Percentiles rank a stretch among this genome's conserved stretches.
Conservation (phyloP, 2,888 invertebrate genomes). For the Caenorhabditis sp. region DNA sequence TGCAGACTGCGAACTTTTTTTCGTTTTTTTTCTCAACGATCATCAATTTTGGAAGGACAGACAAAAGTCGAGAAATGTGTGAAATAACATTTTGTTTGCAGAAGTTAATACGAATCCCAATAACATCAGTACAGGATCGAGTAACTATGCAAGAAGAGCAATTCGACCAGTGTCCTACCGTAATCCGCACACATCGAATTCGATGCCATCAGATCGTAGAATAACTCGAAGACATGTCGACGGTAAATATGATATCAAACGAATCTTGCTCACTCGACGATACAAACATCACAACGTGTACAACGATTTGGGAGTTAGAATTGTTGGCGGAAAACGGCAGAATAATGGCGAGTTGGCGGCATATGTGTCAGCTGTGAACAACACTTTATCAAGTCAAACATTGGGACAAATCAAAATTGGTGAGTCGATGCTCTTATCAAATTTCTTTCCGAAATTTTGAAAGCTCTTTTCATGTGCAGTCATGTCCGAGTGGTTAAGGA, state of each 20-base stretch:
- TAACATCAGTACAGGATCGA: slow-evolving; percentile 27
- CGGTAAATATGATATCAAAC: slow-evolving; percentile 72
- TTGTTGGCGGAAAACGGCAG: slow-evolving; percentile 76
- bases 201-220: slow-evolving; percentile 32
- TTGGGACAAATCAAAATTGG: slow-evolving; percentile 76
- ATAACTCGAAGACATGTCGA: slow-evolving; percentile 14
- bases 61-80: too few species aligned
- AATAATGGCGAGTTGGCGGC: slow-evolving; percentile 75
- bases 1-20: slow-evolving; percentile 53
- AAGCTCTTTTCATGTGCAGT: too few species aligned
- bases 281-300: slow-evolving; percentile 75
- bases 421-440: too few species aligned
- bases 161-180: slow-evolving; percentile 33
- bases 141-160: slow-evolving; percentile 28
- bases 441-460: too few species aligned
- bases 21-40: slow-evolving; percentile 1
- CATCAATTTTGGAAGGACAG: background rate
- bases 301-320: slow-evolving; percentile 75
- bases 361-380: slow-evolving; percentile 76
- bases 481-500: slow-evolving; percentile 70
- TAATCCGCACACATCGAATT: slow-evolving; percentile 15
- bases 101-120: slow-evolving; percentile 6
- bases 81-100: background rate
- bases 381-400: slow-evolving; percentile 75
- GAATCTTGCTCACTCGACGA: slow-evolving; percentile 75